phyloP scores from a whole-genome alignment of 1,140 invertebrate genomes.

The Drosophila murphyi region DNA sequence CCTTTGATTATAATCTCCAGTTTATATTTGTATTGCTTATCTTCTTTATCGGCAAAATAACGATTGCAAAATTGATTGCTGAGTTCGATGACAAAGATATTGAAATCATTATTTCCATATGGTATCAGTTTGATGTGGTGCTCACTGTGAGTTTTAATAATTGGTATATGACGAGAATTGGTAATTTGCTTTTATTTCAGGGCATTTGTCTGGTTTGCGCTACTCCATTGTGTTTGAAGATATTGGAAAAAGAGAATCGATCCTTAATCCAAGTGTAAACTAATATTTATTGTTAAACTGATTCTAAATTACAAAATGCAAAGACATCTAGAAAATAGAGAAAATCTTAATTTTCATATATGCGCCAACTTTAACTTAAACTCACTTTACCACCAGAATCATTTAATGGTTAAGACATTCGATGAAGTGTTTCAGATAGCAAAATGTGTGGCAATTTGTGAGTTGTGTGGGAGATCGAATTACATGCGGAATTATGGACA shows the following conservation, averaged over 20 bases:
- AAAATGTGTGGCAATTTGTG: slow-evolving; percentile 39
- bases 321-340: not conserved
- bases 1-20: slow-evolving; percentile 8
- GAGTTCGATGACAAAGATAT: not conserved
- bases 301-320: not conserved
- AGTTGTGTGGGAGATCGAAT: slow-evolving; percentile 70
- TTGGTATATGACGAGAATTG: not conserved
- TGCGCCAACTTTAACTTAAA: not conserved
- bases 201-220: slow-evolving; percentile 1
- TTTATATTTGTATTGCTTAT: slow-evolving; percentile 13
- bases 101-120: not conserved
- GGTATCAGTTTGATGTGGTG: slow-evolving; percentile 22
- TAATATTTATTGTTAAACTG: not conserved
- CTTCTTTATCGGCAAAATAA: slow-evolving; percentile 32
- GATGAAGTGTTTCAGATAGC: slow-evolving; percentile 42
- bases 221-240: slow-evolving; percentile 2
- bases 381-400: slow-evolving; percentile 4
- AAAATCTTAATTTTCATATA: not conserved
- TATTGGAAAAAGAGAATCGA: slow-evolving; percentile 6
- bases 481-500: slow-evolving; percentile 68
- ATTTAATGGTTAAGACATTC: slow-evolving; percentile 37
- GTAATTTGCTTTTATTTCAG: not conserved
- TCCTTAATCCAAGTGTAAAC: slow-evolving; percentile 3
- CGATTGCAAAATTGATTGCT: slow-evolving; percentile 8
- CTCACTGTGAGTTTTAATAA: slow-evolving; percentile 8